These are phyloP conservation scores for Penaeus chinensis DNA, from an alignment of 1,140 invertebrate species.

Conservation along the genomic window DNA sequence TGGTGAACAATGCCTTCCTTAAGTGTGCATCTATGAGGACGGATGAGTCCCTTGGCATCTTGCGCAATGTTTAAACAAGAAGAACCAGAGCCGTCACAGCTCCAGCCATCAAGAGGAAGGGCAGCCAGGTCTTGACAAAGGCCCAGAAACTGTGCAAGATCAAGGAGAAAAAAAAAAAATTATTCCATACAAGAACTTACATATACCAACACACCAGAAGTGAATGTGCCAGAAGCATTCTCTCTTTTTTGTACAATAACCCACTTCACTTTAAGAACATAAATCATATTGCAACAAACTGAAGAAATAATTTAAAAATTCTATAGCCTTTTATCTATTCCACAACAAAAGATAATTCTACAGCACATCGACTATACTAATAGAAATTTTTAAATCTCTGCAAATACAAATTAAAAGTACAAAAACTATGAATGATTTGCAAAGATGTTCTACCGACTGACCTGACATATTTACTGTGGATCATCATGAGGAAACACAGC, in stretches of 20 bases:
- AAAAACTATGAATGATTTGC: not conserved
- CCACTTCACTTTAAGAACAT: not conserved
- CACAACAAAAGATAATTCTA: too few relatives aligned
- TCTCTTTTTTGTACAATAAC: not conserved
- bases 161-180: slow-evolving; percentile 61
- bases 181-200: slow-evolving; percentile 31
- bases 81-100: slow-evolving; percentile 66
- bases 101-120: slow-evolving; percentile 78
- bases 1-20: too few relatives aligned
- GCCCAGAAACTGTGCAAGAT: slow-evolving; percentile 75
- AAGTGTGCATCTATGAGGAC: too few relatives aligned
- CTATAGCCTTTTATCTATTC: too few relatives aligned
- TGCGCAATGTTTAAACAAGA: slow-evolving; percentile 44
- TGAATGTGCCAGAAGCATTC: not conserved
- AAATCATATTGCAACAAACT: not conserved
- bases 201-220: not conserved
- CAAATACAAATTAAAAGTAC: not conserved
- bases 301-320: not conserved
- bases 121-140: slow-evolving; percentile 89
- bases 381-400: not conserved
- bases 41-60: too few relatives aligned
- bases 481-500: slow-evolving; percentile 81
- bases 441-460: slow-evolving; percentile 66
- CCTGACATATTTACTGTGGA: slow-evolving; percentile 88
- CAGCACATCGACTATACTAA: too few relatives aligned